phyloP scores from a whole-genome alignment of 2,797 vertebrate genomes.

The Mus minutoides region DNA sequence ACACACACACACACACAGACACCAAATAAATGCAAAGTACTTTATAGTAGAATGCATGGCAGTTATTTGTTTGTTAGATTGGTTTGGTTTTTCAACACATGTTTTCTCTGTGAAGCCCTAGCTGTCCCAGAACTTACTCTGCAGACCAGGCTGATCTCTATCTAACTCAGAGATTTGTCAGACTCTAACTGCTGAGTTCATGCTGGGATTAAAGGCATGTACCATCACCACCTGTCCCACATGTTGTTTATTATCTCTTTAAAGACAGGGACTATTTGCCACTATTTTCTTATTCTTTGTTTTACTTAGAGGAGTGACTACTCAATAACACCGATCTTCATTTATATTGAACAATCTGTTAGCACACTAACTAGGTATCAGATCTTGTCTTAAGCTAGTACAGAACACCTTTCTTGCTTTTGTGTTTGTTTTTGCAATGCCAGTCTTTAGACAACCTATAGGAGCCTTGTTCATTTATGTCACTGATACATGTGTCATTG shows the following conservation, averaged over 20 bases:
- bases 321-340: not conserved
- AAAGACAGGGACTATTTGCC: not conserved
- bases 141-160: not conserved
- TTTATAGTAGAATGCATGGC: not conserved
- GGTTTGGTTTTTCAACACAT: not conserved
- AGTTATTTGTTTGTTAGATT: not conserved
- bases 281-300: not conserved
- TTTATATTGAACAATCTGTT: not conserved
- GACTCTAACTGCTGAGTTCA: not conserved
- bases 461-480: not conserved
- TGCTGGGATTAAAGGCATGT: not conserved
- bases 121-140: not conserved
- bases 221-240: not conserved
- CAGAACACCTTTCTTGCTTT: not conserved
- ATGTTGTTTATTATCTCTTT: not conserved
- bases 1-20: not conserved
- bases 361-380: not conserved
- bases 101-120: not conserved
- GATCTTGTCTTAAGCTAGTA: not conserved
- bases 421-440: not conserved
- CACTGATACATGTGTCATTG: not conserved
- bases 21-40: not conserved
- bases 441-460: slow-evolving; percentile 18
- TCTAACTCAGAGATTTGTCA: not conserved
- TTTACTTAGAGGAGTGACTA: not conserved